phyloP scores from a whole-genome alignment of 2,113 vertebrate genomes.

The Castor canadensis region DNA sequence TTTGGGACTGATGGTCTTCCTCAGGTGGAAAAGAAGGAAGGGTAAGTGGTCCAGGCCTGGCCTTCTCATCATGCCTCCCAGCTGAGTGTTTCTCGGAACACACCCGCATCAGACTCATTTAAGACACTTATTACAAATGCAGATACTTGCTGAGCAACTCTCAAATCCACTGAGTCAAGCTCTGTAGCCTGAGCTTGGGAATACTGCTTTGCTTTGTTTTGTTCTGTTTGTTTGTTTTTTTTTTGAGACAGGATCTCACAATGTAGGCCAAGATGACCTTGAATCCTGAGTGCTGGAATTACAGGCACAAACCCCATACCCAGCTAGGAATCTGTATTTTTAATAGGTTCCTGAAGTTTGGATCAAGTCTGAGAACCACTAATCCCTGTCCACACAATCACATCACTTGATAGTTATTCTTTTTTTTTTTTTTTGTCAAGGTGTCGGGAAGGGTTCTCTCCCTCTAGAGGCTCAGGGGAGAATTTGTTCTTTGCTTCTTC shows the following conservation, averaged over 20 bases:
- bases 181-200: not conserved
- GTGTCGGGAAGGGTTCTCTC: no score
- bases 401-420: not conserved
- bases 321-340: not conserved
- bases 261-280: no score
- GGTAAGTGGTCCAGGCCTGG: conserved; percentile 18
- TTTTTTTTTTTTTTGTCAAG: no score
- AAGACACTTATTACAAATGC: not conserved
- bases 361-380: not conserved
- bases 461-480: no score
- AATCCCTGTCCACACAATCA: not conserved
- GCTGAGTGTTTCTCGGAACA: not conserved
- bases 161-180: not conserved
- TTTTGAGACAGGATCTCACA: no score
- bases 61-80: not conserved
- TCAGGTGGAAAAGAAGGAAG: not conserved
- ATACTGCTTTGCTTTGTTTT: not conserved
- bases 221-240: no score
- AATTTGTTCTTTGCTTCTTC: no score
- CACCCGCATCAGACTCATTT: not conserved
- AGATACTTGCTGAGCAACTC: not conserved
- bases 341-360: not conserved
- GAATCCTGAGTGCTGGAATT: no score
- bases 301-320: no score
- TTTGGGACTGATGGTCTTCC: not conserved